A percentile compares a stretch with the other conserved stretches of the same genome.
Evolutionary conservation across 1,140 invertebrate species (phyloP).

Genomic region (Formica exsecta): DNA sequence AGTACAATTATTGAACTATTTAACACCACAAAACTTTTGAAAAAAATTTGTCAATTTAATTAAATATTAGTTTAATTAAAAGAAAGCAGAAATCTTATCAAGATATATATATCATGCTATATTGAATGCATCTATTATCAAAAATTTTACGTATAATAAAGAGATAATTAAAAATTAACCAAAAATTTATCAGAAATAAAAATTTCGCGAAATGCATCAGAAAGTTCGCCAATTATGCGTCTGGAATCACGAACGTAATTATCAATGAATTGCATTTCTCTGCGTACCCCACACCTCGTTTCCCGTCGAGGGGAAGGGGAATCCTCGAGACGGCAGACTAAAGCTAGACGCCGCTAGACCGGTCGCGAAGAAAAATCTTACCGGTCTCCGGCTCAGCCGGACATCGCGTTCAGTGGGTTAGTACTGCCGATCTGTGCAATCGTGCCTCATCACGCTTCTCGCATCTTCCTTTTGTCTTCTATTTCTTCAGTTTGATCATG

Average conservation of each 20-base stretch:
- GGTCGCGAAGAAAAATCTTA: slow-evolving; percentile 73
- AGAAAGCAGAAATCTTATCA: neutral
- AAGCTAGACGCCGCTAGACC: slow-evolving; percentile 76
- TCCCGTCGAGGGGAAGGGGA: slow-evolving; percentile 37
- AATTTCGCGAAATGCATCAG: neutral
- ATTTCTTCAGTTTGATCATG: slow-evolving; percentile 73
- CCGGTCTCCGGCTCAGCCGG: slow-evolving; percentile 36
- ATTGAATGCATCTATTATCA: neutral
- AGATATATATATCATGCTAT: neutral
- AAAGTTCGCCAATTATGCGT: neutral
- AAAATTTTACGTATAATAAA: neutral
- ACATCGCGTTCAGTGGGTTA: slow-evolving; percentile 74
- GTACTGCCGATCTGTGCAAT: slow-evolving; percentile 64
- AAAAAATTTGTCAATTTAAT: neutral
- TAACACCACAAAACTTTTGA: neutral
- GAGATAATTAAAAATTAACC: neutral
- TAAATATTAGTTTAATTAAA: neutral
- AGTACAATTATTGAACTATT: neutral
- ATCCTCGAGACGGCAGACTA: slow-evolving; percentile 67
- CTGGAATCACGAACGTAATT: neutral
- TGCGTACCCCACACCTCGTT: neutral
- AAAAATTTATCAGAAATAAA: neutral
- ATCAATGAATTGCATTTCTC: slow-evolving; percentile 2
- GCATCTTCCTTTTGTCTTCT: slow-evolving; percentile 15
- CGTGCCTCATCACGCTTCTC: neutral